A percentile compares a stretch with the other conserved stretches of the same genome.
Conservation (phyloP, 2,888 invertebrate genomes). For the Synanthedon vespiformis region DNA sequence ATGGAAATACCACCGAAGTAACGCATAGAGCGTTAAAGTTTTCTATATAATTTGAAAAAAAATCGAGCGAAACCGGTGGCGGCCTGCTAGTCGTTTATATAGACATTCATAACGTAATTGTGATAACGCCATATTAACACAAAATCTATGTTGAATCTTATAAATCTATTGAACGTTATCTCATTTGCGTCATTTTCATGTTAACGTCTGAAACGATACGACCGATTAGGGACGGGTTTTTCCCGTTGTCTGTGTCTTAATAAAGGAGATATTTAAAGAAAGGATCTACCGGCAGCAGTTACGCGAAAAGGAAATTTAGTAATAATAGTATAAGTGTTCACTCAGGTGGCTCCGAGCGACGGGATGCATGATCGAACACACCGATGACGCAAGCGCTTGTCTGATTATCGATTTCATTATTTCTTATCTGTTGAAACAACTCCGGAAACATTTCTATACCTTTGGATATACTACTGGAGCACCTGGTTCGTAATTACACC, state of each 20-base stretch:
- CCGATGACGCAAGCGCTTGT: constrained; percentile 44
- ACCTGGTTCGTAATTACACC: neutral
- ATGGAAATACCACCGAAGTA: too few relatives aligned
- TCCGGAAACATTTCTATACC: neutral
- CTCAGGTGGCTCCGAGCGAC: constrained; percentile 3
- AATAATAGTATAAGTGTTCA: neutral
- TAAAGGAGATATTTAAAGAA: neutral
- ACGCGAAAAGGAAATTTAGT: neutral
- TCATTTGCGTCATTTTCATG: constrained; percentile 15
- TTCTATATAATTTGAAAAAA: too few relatives aligned
- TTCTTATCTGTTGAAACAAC: constrained; percentile 9
- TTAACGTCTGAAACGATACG: neutral
- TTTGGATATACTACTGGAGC: neutral
- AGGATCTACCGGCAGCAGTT: neutral
- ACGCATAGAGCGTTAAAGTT: too few relatives aligned
- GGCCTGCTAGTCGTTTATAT: too few relatives aligned
- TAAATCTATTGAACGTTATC: constrained; percentile 15
- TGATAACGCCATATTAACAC: constrained; percentile 13
- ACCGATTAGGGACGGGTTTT: constrained; percentile 4
- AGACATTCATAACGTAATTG: constrained; percentile 15
- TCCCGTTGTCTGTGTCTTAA: neutral
- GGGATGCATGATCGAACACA: constrained; percentile 46
- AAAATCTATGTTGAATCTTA: neutral
- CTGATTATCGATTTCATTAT: constrained; percentile 57
- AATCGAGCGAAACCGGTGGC: too few relatives aligned